phyloP scores from a whole-genome alignment of 2,888 invertebrate genomes.

The Emmelina monodactyla region DNA sequence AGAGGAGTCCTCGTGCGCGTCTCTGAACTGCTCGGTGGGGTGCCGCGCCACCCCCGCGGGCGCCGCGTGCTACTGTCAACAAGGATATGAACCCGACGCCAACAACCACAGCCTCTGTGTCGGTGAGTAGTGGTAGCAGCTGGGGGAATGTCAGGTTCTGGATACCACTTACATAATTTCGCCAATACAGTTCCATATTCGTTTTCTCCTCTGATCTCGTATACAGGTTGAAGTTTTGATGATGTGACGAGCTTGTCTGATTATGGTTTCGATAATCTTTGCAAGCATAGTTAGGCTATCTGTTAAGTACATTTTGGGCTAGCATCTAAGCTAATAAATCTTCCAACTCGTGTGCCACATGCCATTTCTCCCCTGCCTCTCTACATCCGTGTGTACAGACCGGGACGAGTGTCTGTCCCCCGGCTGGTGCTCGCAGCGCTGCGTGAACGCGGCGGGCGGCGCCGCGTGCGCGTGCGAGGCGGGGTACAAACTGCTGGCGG shows the following conservation, averaged over 20 bases:
- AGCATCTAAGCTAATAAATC: too few relatives aligned
- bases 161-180: too few relatives aligned
- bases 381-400: slow-evolving; percentile 62
- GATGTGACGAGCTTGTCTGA: too few relatives aligned
- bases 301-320: too few relatives aligned
- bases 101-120: slow-evolving; percentile 67
- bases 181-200: too few relatives aligned
- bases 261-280: too few relatives aligned
- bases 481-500: slow-evolving; percentile 68
- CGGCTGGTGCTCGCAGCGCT: slow-evolving; percentile 77
- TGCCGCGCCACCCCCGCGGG: slow-evolving; percentile 77
- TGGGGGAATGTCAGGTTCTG: too few relatives aligned
- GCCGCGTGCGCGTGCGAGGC: slow-evolving; percentile 76
- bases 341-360: too few relatives aligned
- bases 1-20: slow-evolving; percentile 43
- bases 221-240: too few relatives aligned
- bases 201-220: too few relatives aligned
- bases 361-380: too few relatives aligned
- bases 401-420: slow-evolving; percentile 79
- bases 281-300: too few relatives aligned
- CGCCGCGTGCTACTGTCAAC: slow-evolving; percentile 77
- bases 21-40: slow-evolving; percentile 68
- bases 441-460: slow-evolving; percentile 72
- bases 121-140: slow-evolving; percentile 30
- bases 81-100: slow-evolving; percentile 69